A percentile compares a stretch with the other conserved stretches of the same genome.
phyloP scores from a whole-genome alignment of 2,888 invertebrate genomes.

The Agriopis marginaria region DNA sequence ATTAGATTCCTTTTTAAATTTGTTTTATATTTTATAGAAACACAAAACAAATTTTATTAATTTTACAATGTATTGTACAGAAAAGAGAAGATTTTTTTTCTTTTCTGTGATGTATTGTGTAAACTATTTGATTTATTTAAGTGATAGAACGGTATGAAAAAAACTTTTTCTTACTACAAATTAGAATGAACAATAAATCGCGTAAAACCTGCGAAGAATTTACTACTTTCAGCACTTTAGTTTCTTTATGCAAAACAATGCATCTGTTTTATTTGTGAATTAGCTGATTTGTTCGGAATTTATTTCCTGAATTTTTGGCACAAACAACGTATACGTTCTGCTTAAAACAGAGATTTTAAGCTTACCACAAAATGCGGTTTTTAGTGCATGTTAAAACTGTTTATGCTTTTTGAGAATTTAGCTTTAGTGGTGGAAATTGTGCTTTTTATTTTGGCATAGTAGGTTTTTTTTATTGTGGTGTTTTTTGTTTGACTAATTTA shows the following conservation, averaged over 20 bases:
- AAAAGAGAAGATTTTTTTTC: too few relatives aligned
- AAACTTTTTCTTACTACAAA: neutral
- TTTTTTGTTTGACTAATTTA: too few relatives aligned
- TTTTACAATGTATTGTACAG: too few relatives aligned
- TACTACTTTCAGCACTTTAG: neutral
- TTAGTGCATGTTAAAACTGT: conserved; percentile 33
- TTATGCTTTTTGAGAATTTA: conserved; percentile 22
- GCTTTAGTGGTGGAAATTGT: neutral
- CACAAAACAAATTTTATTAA: too few relatives aligned
- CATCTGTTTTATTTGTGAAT: conserved; percentile 22
- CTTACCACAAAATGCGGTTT: conserved; percentile 31
- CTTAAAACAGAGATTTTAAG: conserved; percentile 33
- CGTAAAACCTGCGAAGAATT: neutral
- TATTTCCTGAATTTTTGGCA: conserved; percentile 32
- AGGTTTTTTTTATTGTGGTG: too few relatives aligned
- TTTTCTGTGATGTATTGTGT: too few relatives aligned
- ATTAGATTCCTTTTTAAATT: too few relatives aligned
- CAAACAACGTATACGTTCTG: conserved; percentile 26
- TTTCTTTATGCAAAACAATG: conserved; percentile 7
- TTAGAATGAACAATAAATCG: neutral
- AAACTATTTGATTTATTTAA: too few relatives aligned
- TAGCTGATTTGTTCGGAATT: conserved; percentile 31
- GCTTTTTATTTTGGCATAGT: neutral
- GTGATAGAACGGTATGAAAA: too few relatives aligned
- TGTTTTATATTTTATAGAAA: too few relatives aligned